Conservation (phyloP, 2,797 vertebrate species). For the Coluber constrictor region DNA sequence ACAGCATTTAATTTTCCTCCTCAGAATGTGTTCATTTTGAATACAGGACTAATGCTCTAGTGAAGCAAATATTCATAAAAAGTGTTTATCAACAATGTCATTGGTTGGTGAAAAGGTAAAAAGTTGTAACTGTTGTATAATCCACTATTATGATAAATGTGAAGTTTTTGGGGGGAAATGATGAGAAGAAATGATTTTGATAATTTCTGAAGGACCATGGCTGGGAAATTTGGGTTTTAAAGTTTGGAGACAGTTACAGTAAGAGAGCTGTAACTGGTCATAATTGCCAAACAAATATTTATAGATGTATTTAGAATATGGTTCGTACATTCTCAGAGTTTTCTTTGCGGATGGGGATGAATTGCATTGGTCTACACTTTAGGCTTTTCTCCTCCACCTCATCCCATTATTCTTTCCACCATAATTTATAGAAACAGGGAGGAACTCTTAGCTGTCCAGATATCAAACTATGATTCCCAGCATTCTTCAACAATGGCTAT, state of each 20-base stretch:
- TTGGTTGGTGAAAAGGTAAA: background rate
- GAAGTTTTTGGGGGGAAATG: background rate
- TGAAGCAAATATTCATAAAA: background rate
- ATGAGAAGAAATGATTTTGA: background rate
- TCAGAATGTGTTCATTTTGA: background rate
- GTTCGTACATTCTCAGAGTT: background rate
- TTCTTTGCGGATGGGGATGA: background rate
- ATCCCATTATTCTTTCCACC: background rate
- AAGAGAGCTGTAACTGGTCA: background rate
- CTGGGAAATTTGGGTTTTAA: background rate
- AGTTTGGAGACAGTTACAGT: background rate
- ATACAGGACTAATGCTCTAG: background rate
- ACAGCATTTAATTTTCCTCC: background rate
- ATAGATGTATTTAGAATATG: background rate
- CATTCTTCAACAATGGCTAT: background rate
- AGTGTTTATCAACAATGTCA: background rate
- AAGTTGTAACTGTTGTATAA: background rate
- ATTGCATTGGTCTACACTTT: background rate
- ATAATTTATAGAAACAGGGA: background rate
- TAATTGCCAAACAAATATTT: background rate
- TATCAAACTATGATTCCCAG: background rate
- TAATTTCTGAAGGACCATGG: background rate
- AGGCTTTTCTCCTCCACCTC: background rate
- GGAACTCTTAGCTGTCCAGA: background rate
- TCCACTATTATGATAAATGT: background rate